Conservation (phyloP, 2,797 vertebrate genomes). For the Crenuchus spilurus region DNA sequence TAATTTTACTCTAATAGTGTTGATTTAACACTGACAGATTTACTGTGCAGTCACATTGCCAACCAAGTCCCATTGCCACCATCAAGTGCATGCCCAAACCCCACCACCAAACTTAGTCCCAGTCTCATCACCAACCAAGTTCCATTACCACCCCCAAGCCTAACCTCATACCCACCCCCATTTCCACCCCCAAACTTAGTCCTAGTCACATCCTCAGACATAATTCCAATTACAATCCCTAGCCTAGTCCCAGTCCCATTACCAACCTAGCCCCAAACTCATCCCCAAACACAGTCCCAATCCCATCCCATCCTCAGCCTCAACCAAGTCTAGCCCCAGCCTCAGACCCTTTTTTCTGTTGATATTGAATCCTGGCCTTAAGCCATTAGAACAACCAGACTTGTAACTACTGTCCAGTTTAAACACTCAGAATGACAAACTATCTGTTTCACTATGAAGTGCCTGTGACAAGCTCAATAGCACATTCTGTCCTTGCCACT, state of each 20-base stretch:
- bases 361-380: constrained; percentile 27
- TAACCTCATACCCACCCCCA: too few relatives aligned
- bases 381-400: constrained; percentile 3
- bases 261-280: neutral
- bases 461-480: constrained; percentile 51
- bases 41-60: too few relatives aligned
- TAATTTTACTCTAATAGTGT: too few relatives aligned
- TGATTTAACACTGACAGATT: too few relatives aligned
- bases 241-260: neutral
- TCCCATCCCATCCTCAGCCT: neutral
- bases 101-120: too few relatives aligned
- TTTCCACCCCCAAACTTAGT: neutral
- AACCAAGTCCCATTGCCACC: too few relatives aligned
- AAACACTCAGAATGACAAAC: constrained; percentile 46
- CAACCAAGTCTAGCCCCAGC: constrained; percentile 3
- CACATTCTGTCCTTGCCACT: constrained; percentile 57
- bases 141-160: too few relatives aligned
- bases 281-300: neutral
- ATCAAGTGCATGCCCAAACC: too few relatives aligned
- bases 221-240: neutral
- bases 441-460: constrained; percentile 42
- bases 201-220: neutral
- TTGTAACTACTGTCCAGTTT: constrained; percentile 16
- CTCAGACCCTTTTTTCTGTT: constrained; percentile 3
- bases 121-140: too few relatives aligned